Percentiles rank a stretch among this genome's conserved stretches.
Conservation (phyloP, 2,113 vertebrate species). For the Echinops telfairi region DNA sequence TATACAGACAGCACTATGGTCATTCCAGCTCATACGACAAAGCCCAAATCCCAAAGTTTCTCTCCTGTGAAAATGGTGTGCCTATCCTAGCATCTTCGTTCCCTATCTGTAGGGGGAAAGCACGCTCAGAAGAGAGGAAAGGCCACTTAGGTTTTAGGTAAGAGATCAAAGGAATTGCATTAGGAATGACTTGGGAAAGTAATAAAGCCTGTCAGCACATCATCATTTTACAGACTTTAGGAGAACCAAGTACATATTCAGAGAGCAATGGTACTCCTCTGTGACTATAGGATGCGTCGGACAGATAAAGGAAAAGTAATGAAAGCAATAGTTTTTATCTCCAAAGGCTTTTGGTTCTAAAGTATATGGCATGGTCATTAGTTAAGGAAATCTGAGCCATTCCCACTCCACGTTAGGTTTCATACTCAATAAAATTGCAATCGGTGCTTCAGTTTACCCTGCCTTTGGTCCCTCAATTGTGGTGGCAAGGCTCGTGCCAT, state of each 20-base stretch:
- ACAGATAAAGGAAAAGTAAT: neutral
- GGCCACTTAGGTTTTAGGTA: constrained; percentile 24
- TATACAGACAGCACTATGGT: neutral
- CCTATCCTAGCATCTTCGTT: neutral
- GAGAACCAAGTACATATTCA: constrained; percentile 39
- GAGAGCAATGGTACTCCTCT: constrained; percentile 5
- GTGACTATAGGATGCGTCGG: neutral
- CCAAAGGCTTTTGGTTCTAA: neutral
- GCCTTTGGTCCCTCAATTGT: neutral
- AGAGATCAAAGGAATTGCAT: constrained; percentile 36
- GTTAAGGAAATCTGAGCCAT: constrained; percentile 9
- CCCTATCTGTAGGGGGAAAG: neutral
- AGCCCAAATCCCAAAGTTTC: constrained; percentile 28
- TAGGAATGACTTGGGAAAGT: constrained; percentile 54
- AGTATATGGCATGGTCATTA: neutral
- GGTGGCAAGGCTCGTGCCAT: neutral
- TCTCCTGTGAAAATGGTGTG: constrained; percentile 28
- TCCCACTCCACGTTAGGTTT: constrained; percentile 5
- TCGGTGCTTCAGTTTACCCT: constrained; percentile 10
- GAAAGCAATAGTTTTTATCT: constrained; percentile 30
- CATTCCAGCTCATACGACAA: neutral
- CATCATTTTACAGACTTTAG: constrained; percentile 40
- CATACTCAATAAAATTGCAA: constrained; percentile 2
- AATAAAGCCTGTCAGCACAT: constrained; percentile 42
- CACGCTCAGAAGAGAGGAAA: neutral